Percentiles rank a stretch among this genome's conserved stretches.
Evolutionary conservation across 2,888 invertebrate species (phyloP).

Genomic region (Thalpophila matura): DNA sequence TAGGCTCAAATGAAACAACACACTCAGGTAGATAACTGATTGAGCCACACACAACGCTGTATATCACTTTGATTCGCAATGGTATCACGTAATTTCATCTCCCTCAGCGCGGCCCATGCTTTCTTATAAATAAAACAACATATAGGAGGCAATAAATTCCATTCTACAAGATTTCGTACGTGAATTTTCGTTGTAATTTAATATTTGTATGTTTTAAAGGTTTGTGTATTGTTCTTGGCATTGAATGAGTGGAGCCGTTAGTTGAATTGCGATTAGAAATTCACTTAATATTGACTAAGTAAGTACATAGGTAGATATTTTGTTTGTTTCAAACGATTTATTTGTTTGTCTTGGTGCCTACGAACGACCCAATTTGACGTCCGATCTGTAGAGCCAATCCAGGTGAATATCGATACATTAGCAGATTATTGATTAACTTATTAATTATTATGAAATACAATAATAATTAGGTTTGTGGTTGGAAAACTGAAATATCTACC

Average conservation of each 20-base stretch:
- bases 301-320: no score
- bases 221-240: constrained; percentile 74
- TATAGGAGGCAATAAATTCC: constrained; percentile 89
- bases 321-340: no score
- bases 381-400: no score
- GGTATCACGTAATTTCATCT: constrained; percentile 91
- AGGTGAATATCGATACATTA: no score
- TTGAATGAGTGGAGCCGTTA: constrained; percentile 72
- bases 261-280: constrained; percentile 64
- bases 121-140: constrained; percentile 90
- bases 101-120: constrained; percentile 82
- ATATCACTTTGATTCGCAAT: constrained; percentile 89
- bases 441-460: no score
- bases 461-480: no score
- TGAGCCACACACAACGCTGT: constrained; percentile 74
- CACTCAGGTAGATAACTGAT: constrained; percentile 65
- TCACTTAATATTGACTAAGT: constrained; percentile 11
- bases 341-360: no score
- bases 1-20: constrained; percentile 49
- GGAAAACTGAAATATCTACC: no score
- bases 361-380: no score
- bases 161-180: constrained; percentile 84
- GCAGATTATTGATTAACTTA: no score
- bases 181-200: constrained; percentile 84
- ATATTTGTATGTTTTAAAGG: constrained; percentile 85